A percentile compares a stretch with the other conserved stretches of the same genome.
These are phyloP conservation scores for Neodiprion lecontei DNA, from an alignment of 1,140 invertebrate species.

Conservation along the genomic window DNA sequence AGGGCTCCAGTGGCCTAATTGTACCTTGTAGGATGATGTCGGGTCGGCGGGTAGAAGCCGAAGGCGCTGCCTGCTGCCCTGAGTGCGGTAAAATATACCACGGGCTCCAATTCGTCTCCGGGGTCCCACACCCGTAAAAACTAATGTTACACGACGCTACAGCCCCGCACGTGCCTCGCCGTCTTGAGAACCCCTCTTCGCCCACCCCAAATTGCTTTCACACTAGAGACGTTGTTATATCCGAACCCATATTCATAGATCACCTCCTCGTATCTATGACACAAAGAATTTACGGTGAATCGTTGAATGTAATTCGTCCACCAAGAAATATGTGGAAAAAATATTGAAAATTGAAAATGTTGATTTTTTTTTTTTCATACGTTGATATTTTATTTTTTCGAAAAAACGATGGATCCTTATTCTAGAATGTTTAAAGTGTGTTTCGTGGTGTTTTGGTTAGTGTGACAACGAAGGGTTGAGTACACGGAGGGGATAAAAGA, in stretches of 20 bases:
- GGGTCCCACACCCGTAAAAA: slow-evolving; percentile 35
- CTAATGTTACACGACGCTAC: slow-evolving; percentile 30
- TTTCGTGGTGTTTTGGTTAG: too few species aligned
- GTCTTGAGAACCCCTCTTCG: background rate
- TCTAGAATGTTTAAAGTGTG: too few species aligned
- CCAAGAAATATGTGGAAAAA: too few species aligned
- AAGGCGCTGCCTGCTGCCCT: background rate
- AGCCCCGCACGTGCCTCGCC: background rate
- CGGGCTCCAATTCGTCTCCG: slow-evolving; percentile 24
- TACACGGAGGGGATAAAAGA: too few species aligned
- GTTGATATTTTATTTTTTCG: too few species aligned
- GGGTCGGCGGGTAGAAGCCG: background rate
- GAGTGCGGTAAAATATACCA: slow-evolving; percentile 2
- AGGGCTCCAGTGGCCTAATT: slow-evolving; percentile 6
- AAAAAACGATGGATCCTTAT: too few species aligned
- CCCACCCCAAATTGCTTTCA: background rate
- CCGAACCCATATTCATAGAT: background rate
- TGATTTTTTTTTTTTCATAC: too few species aligned
- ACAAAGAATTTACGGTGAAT: too few species aligned
- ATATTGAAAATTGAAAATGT: too few species aligned
- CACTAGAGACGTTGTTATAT: background rate
- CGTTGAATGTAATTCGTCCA: too few species aligned
- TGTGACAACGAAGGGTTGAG: too few species aligned
- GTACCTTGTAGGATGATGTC: background rate
- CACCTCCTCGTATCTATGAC: background rate